Percentiles rank a stretch among this genome's conserved stretches.
Evolutionary conservation across 2,113 vertebrate genomes (phyloP).

Genomic region (Sturnira hondurensis): DNA sequence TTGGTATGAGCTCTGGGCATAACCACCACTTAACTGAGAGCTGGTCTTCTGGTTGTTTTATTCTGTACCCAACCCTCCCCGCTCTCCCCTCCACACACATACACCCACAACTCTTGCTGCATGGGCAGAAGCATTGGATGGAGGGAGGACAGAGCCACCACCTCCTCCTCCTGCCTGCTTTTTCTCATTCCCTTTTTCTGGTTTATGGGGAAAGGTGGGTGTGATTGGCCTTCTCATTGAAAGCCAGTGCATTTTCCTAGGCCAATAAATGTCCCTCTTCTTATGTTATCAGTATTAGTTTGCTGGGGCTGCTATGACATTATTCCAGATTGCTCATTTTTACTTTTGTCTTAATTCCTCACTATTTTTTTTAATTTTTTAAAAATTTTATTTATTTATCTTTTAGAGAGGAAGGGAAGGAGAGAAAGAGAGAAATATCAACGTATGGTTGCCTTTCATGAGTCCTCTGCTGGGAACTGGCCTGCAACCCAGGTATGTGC

Average conservation of each 20-base stretch:
- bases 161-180: background rate
- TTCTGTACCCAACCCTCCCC: background rate
- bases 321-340: conserved; percentile 38
- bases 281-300: no score
- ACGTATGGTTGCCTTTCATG: no score
- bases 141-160: no score
- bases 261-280: background rate
- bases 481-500: no score
- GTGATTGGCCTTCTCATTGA: background rate
- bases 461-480: no score
- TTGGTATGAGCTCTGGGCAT: background rate
- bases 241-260: background rate
- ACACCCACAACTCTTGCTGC: background rate
- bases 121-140: conserved; percentile 27
- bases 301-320: background rate
- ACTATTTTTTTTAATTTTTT: no score
- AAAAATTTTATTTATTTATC: no score
- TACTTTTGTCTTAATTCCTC: conserved; percentile 29
- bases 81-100: background rate
- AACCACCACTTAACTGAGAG: background rate
- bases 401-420: no score
- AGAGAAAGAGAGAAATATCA: no score
- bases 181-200: background rate
- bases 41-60: background rate
- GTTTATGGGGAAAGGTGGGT: no score